Evolutionary conservation across 2,888 invertebrate species (phyloP), one percentile per base, ranked within the genome.

Genomic region (Phengaris alcon): DNA sequence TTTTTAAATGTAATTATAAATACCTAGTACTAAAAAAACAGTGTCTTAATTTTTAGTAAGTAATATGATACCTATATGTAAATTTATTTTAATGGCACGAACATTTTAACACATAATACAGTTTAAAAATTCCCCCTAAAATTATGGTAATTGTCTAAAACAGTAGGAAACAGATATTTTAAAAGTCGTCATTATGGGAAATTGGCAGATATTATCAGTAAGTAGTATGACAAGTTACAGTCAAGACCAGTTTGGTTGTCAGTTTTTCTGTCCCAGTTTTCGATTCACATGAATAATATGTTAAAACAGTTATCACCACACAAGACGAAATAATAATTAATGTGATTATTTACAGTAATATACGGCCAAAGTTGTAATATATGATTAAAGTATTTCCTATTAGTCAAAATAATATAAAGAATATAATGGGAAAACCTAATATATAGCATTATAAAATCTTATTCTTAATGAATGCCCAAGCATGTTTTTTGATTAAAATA

Each of bases 281-380:
- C 64, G 75, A 68, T 75, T 75, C 74, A 75, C 75, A 74, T 75
- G 73, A 74, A 68, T 75, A 76, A 55, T 55, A 55, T 73, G 44
- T 59, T 44, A 59, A 48, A 48, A 54, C 44, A 46, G 55, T 74
- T 57, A 54, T 44, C 55, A 74, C 55, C 15, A 35, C 73, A 15
- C 59, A 68, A 54, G 68, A 13, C 68, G 68, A 75, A 68, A 68
- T 64, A 64, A 64, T 64, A 22, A 13, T 10, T 59, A 15, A 7
- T 48, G 52, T 52, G 8, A 52, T 52, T 52, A 52, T 52, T 22
- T 10, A 35, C 44, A 44, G 35, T 6, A 44, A 64, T 64, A 64
- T 35, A 44, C 35, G 5, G 10, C 22, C 10, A 22, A 35, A 3
- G 35, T 35, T 35, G 4, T 10, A 22, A 59, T 59, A 59, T 9